Conservation (phyloP, 2,797 vertebrate genomes). For the Esox masquinongy region DNA sequence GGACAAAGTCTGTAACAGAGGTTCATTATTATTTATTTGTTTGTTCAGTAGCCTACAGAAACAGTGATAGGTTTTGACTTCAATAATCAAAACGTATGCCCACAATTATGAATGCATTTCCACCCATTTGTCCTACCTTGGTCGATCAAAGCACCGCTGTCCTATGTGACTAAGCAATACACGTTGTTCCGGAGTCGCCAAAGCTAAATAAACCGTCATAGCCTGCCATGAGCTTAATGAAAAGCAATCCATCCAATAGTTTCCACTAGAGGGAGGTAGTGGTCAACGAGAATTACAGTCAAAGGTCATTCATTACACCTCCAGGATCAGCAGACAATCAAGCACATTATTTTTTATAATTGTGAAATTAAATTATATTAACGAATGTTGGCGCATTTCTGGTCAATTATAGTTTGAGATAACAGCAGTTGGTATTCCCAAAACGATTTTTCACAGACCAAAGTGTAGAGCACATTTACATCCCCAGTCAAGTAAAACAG, state of each 20-base stretch:
- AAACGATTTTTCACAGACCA: constrained; percentile 3
- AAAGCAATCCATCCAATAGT: neutral
- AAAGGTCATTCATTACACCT: constrained; percentile 16
- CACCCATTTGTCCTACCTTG: neutral
- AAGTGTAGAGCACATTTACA: neutral
- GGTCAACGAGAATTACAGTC: constrained; percentile 30
- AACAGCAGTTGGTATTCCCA: neutral
- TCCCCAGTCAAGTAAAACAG: constrained; percentile 11
- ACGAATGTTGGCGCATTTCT: neutral
- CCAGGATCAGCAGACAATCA: neutral
- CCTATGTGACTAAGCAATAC: neutral
- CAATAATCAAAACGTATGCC: neutral
- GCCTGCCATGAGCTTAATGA: too few species aligned
- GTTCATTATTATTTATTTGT: neutral
- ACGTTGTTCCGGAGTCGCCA: neutral
- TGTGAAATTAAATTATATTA: neutral
- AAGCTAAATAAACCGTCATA: neutral
- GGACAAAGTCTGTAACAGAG: neutral
- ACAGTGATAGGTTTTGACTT: neutral
- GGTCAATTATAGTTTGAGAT: neutral
- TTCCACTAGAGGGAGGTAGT: constrained; percentile 63
- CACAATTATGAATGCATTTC: neutral
- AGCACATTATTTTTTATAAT: neutral
- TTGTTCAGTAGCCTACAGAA: neutral
- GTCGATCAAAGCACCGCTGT: neutral